phyloP scores from a whole-genome alignment of 2,797 vertebrate genomes.

The Hemibagrus guttatus region DNA sequence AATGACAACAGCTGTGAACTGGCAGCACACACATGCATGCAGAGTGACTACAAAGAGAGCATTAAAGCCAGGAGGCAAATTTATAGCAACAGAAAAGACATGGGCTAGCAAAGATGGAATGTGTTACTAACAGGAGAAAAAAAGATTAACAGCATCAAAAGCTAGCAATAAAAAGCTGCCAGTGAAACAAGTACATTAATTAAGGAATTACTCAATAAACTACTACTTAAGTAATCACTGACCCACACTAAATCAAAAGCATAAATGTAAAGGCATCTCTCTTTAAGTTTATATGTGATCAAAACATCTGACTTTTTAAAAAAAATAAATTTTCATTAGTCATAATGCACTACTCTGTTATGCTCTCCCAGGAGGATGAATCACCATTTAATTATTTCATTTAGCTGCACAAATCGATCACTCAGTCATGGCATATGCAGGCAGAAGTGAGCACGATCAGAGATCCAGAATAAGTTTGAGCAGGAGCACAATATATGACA shows the following conservation, averaged over 20 bases:
- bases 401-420: constrained; percentile 38
- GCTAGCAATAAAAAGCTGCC: not conserved
- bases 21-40: constrained; percentile 14
- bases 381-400: constrained; percentile 47
- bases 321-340: no score
- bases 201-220: not conserved
- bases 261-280: not conserved
- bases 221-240: not conserved
- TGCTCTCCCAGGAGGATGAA: constrained; percentile 16
- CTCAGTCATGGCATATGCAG: constrained; percentile 27
- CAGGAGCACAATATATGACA: not conserved
- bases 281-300: not conserved
- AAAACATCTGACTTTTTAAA: no score
- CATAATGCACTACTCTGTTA: constrained; percentile 30
- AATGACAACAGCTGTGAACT: constrained; percentile 50
- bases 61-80: not conserved
- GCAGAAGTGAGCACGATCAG: not conserved
- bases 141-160: not conserved
- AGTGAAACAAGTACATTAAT: not conserved
- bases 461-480: constrained; percentile 1
- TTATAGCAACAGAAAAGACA: not conserved
- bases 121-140: not conserved
- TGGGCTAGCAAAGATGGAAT: not conserved
- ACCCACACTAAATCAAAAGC: not conserved
- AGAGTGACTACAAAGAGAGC: not conserved